These are phyloP conservation scores for Indicator maculatus DNA, from an alignment of 2,113 vertebrate genomes.

Conservation along the genomic window DNA sequence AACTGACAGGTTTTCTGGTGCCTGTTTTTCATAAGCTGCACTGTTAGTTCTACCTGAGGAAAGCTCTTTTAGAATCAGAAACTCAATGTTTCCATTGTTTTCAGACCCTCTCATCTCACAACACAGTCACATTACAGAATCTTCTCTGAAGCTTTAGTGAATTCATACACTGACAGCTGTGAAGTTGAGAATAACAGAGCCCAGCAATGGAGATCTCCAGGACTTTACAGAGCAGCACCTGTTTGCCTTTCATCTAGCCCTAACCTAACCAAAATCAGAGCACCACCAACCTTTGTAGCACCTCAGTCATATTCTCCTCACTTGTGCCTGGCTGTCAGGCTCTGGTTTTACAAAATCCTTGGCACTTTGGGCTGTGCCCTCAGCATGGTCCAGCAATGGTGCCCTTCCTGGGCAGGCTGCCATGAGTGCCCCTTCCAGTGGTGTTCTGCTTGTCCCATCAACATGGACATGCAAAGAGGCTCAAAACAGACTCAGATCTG, in stretches of 20 bases:
- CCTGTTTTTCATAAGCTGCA: not conserved
- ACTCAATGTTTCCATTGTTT: not conserved
- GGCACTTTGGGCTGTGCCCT: not conserved
- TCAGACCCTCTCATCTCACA: not conserved
- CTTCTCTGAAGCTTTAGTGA: not conserved
- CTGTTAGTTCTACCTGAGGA: not conserved
- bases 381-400: rapidly evolving
- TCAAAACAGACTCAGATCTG: rapidly evolving
- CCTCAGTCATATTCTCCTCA: not conserved
- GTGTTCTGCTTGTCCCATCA: rapidly evolving
- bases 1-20: not conserved
- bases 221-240: not conserved
- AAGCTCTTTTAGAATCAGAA: not conserved
- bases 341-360: not conserved
- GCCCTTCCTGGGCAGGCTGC: not conserved
- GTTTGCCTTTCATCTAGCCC: not conserved
- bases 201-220: not conserved
- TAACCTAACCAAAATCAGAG: not conserved
- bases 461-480: not conserved
- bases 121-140: not conserved
- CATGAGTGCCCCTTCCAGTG: not conserved
- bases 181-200: not conserved
- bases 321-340: not conserved
- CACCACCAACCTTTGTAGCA: not conserved
- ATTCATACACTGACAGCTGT: not conserved